Conservation (phyloP, 2,888 invertebrate species). For the Tachina fera region DNA sequence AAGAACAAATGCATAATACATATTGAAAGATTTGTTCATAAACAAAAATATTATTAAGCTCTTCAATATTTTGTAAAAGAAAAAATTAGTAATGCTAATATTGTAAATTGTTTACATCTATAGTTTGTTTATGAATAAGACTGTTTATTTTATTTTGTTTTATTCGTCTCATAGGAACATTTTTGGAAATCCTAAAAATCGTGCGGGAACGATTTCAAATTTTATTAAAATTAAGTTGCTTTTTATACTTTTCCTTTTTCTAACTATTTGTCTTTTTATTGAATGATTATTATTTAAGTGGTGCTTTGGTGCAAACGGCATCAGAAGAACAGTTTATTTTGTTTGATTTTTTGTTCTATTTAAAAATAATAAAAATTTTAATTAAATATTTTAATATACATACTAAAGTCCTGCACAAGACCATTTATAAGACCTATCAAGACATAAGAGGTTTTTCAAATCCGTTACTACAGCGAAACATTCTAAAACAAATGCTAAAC, state of each 20-base stretch:
- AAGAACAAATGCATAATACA: neutral
- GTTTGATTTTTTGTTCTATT: constrained; percentile 1
- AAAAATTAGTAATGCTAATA: neutral
- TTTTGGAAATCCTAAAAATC: neutral
- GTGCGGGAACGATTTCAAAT: neutral
- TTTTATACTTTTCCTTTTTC: constrained; percentile 17
- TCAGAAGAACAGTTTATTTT: constrained; percentile 27
- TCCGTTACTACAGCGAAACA: too few species aligned
- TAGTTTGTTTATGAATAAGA: too few species aligned
- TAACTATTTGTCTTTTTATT: constrained; percentile 1
- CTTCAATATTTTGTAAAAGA: neutral
- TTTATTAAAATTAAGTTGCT: neutral
- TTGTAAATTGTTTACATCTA: neutral
- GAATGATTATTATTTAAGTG: neutral
- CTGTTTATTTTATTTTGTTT: too few species aligned
- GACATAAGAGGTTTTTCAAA: too few species aligned
- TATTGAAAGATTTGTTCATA: neutral
- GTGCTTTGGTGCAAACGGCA: constrained; percentile 35
- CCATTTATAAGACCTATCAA: too few species aligned
- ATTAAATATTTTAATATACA: constrained; percentile 41
- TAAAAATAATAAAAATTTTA: constrained; percentile 13
- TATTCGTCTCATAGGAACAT: too few species aligned
- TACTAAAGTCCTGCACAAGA: too few species aligned
- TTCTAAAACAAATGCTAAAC: too few species aligned
- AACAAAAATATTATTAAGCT: neutral